Percentiles rank a stretch among this genome's conserved stretches.
phyloP scores from a whole-genome alignment of 2,113 vertebrate genomes.

The Elaphurus davidianus region DNA sequence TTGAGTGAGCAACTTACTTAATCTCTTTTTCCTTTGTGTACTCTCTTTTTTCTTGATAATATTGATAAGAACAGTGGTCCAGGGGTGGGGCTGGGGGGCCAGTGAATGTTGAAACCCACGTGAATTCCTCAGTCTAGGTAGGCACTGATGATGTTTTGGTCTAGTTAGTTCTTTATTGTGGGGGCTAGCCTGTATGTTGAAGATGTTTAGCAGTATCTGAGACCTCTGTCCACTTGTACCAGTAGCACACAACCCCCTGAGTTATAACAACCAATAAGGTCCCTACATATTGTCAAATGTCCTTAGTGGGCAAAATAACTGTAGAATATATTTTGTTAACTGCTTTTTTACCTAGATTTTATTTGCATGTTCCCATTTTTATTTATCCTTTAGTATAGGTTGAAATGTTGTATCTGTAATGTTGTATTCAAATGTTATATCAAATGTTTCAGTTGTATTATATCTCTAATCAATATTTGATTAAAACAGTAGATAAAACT shows the following conservation, averaged over 20 bases:
- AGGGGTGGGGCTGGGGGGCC: rapidly evolving
- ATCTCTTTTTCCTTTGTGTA: not conserved
- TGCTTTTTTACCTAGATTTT: not conserved
- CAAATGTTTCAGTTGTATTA: not conserved
- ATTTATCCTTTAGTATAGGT: not conserved
- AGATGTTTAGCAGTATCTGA: not conserved
- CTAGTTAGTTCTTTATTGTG: not conserved
- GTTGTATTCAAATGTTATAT: not conserved
- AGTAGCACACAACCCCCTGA: not conserved
- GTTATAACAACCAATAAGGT: not conserved
- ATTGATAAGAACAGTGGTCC: not conserved
- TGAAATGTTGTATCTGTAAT: not conserved
- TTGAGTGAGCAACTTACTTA: not conserved
- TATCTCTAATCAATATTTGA: not conserved
- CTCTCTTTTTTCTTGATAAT: not conserved
- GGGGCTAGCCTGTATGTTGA: not conserved
- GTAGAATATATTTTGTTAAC: not conserved
- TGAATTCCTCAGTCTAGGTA: not conserved
- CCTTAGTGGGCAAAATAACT: not conserved
- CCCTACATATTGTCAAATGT: not conserved
- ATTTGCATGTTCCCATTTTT: not conserved
- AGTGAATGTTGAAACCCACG: not conserved
- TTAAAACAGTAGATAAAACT: not conserved
- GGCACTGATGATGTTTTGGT: not conserved
- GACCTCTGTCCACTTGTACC: not conserved